phyloP scores from a whole-genome alignment of 2,888 invertebrate genomes.

The Polyommatus iphigenia region DNA sequence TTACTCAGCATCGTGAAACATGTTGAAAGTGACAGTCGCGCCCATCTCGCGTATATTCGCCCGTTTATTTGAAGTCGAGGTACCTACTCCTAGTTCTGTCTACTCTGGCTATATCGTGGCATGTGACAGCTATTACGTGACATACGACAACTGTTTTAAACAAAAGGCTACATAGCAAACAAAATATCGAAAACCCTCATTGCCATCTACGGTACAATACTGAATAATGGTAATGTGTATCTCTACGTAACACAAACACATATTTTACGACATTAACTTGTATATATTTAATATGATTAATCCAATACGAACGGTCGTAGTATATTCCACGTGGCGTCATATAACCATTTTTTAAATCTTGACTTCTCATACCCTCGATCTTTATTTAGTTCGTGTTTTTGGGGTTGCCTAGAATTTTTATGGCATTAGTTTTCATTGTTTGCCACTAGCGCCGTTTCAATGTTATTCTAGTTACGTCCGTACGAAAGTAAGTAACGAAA shows the following conservation, averaged over 20 bases:
- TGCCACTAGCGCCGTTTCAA: neutral
- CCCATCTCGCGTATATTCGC: no score
- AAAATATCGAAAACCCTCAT: neutral
- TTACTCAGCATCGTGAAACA: no score
- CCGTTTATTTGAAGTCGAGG: no score
- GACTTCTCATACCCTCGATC: neutral
- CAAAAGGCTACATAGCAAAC: no score
- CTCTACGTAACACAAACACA: constrained; percentile 25
- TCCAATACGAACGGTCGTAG: neutral
- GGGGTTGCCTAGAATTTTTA: no score
- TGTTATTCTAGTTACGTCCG: neutral
- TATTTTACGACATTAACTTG: constrained; percentile 11
- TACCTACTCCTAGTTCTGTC: no score
- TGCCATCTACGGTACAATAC: constrained; percentile 26
- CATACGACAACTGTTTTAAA: no score
- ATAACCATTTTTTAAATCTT: neutral
- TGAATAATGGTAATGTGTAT: constrained; percentile 10
- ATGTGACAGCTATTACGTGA: no score
- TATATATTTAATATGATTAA: constrained; percentile 10
- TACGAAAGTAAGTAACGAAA: no score
- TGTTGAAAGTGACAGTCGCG: no score
- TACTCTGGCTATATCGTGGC: no score
- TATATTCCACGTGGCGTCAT: neutral
- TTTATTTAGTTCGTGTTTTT: neutral
- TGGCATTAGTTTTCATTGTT: neutral